A percentile compares a stretch with the other conserved stretches of the same genome.
These are phyloP conservation scores for Bombus sylvicola DNA, from an alignment of 1,140 invertebrate genomes.

Conservation along the genomic window DNA sequence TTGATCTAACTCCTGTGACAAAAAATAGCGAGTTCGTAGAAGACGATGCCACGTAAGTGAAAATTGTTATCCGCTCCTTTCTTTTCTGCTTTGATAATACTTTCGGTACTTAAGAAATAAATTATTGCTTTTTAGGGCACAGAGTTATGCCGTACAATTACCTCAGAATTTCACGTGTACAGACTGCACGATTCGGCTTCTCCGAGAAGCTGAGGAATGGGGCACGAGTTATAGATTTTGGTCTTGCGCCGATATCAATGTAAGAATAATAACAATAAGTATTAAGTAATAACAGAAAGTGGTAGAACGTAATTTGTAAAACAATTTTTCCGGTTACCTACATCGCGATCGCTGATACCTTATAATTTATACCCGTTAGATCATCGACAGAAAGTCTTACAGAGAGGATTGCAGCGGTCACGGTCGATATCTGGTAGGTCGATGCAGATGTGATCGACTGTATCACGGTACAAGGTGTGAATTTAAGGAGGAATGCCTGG, in stretches of 20 bases:
- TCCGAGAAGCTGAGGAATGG: conserved; percentile 96
- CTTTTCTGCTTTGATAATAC: not conserved
- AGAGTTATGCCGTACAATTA: conserved; percentile 90
- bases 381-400: conserved; percentile 86
- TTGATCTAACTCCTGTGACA: conserved; percentile 92
- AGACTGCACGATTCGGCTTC: conserved; percentile 94
- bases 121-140: conserved; percentile 86
- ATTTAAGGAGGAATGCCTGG: conserved; percentile 92
- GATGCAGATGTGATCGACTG: conserved; percentile 92
- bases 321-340: not conserved
- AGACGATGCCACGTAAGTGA: conserved; percentile 89
- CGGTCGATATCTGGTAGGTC: conserved; percentile 89
- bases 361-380: conserved; percentile 61
- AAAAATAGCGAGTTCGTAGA: conserved; percentile 90
- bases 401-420: conserved; percentile 92
- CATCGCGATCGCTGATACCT: not conserved
- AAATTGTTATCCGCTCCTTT: not conserved
- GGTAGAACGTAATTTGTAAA: not conserved
- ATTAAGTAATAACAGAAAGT: not conserved
- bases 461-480: conserved; percentile 92
- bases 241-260: conserved; percentile 97
- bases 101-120: not conserved
- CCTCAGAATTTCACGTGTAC: conserved; percentile 92
- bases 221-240: conserved; percentile 92
- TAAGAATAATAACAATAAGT: conserved; percentile 78